Evolutionary conservation across 2,113 vertebrate genomes (phyloP).

Genomic region (Corythaeola cristata): DNA sequence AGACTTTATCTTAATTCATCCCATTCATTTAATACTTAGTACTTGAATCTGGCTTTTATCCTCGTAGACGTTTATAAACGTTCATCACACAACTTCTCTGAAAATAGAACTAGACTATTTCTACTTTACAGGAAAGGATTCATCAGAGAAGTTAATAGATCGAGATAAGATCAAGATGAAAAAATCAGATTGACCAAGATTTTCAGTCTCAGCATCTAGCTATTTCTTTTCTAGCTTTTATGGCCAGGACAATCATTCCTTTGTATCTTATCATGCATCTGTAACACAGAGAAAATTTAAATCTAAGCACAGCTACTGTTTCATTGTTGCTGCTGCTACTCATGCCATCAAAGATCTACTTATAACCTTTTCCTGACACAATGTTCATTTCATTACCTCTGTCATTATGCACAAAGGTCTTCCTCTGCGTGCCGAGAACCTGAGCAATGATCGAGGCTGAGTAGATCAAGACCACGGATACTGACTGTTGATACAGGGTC

Average conservation of each 20-base stretch:
- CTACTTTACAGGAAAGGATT: slow-evolving; percentile 44
- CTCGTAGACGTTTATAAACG: neutral
- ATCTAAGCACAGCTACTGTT: neutral
- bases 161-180: neutral
- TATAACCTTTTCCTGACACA: neutral
- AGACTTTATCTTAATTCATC: neutral
- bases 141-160: neutral
- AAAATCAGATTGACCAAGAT: neutral
- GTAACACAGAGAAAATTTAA: neutral
- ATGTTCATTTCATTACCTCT: neutral
- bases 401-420: neutral
- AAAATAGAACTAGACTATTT: slow-evolving; percentile 25
- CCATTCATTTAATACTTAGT: neutral
- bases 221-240: neutral
- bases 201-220: neutral
- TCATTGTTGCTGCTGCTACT: neutral
- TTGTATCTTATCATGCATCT: neutral
- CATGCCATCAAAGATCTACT: neutral
- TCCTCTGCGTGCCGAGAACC: neutral
- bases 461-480: neutral
- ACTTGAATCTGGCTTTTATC: slow-evolving; percentile 6
- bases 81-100: slow-evolving; percentile 12
- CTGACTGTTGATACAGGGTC: neutral
- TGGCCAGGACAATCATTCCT: neutral
- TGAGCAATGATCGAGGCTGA: neutral